Conservation (phyloP, 2,113 vertebrate genomes). For the Crotalus tigris region DNA sequence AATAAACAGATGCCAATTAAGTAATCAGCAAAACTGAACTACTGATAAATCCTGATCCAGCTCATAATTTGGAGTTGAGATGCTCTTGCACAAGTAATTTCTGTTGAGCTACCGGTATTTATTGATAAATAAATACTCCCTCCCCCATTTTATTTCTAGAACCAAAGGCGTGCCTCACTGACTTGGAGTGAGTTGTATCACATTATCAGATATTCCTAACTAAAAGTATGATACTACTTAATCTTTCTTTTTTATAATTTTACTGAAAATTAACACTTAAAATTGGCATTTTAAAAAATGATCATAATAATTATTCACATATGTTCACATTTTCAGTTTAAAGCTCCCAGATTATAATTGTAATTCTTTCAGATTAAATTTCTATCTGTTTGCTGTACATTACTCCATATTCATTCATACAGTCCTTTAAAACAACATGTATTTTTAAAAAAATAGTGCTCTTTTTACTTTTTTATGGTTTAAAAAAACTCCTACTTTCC, state of each 20-base stretch:
- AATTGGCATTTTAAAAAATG: not conserved
- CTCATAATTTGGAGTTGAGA: not conserved
- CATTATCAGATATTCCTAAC: not conserved
- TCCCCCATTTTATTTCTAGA: not conserved
- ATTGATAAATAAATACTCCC: not conserved
- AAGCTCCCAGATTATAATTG: not conserved
- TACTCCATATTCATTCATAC: not conserved
- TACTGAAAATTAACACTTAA: not conserved
- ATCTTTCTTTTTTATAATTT: not conserved
- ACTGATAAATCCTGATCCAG: not conserved
- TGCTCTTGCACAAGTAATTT: not conserved
- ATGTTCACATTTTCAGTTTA: not conserved
- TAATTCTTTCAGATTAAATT: not conserved
- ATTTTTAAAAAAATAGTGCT: not conserved
- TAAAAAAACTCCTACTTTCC: not conserved
- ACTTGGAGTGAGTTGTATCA: not conserved
- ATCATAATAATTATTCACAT: not conserved
- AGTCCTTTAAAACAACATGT: not conserved
- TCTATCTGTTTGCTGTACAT: not conserved
- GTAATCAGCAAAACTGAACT: not conserved
- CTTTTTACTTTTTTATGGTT: not conserved
- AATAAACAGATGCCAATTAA: not conserved
- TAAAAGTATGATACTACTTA: not conserved
- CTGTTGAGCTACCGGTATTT: not conserved
- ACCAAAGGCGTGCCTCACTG: not conserved